phyloP scores from a whole-genome alignment of 2,113 vertebrate species.

The Leucopternis melanops region DNA sequence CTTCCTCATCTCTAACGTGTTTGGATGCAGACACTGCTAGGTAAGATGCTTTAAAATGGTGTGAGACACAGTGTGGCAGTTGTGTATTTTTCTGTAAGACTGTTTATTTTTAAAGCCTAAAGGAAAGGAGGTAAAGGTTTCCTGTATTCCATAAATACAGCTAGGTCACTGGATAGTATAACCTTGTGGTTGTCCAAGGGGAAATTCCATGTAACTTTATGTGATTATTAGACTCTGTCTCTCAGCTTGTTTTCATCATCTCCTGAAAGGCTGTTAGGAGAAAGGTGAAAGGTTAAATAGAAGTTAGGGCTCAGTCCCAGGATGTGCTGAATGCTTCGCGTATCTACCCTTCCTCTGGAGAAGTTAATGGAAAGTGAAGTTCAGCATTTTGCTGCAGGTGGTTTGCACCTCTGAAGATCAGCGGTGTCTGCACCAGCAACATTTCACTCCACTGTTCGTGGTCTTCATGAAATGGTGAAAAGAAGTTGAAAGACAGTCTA shows the following conservation, averaged over 20 bases:
- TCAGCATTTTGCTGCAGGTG: not conserved
- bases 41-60: not conserved
- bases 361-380: not conserved
- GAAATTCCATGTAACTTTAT: constrained; percentile 38
- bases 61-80: not conserved
- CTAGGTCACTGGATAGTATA: constrained; percentile 24
- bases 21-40: not conserved
- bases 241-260: constrained; percentile 37
- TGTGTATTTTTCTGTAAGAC: constrained; percentile 18
- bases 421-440: not conserved
- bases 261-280: constrained; percentile 5
- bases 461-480: not conserved
- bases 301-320: not conserved
- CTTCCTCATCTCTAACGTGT: not conserved
- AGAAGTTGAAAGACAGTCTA: not conserved
- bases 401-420: not conserved
- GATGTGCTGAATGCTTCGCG: not conserved
- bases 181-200: constrained; percentile 7
- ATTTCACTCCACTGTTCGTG: not conserved
- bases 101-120: constrained; percentile 48
- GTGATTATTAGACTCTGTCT: constrained; percentile 11
- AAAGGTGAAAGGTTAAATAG: constrained; percentile 7
- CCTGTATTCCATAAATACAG: constrained; percentile 32
- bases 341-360: not conserved
- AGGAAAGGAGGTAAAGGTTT: constrained; percentile 13